Conservation (phyloP, 1,140 invertebrate genomes). For the Onthophagus taurus region DNA sequence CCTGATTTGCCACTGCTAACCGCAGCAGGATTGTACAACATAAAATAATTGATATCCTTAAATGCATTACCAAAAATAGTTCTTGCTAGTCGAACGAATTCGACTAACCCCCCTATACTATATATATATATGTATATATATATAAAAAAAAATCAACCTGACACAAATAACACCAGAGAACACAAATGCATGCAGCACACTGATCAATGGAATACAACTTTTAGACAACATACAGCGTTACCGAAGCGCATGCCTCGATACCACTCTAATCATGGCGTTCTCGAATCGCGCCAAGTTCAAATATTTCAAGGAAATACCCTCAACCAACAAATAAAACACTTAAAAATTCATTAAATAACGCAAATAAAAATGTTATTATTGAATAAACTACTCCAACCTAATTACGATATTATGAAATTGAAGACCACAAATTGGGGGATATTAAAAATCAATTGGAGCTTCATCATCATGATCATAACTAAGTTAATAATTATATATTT, state of each 20-base stretch:
- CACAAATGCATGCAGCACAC: conserved; percentile 26
- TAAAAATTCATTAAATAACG: too few relatives aligned
- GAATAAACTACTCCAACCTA: too few relatives aligned
- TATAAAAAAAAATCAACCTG: conserved; percentile 23
- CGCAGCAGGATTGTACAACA: conserved; percentile 30
- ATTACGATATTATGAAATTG: too few relatives aligned
- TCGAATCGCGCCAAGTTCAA: not conserved
- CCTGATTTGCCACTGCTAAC: conserved; percentile 28
- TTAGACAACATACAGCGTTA: conserved; percentile 11
- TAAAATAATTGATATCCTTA: conserved; percentile 31
- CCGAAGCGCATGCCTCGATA: too few relatives aligned
- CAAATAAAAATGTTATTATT: too few relatives aligned
- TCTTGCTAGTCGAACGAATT: conserved; percentile 24
- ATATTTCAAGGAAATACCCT: not conserved
- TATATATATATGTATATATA: too few relatives aligned
- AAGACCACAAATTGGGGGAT: too few relatives aligned
- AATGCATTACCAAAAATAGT: conserved; percentile 32
- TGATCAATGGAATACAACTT: conserved; percentile 22
- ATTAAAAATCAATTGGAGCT: too few relatives aligned
- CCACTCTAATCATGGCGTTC: not conserved
- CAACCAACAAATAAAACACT: not conserved
- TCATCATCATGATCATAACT: too few relatives aligned
- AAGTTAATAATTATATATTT: too few relatives aligned
- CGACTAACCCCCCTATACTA: conserved; percentile 18
- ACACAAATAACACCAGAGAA: conserved; percentile 26